phyloP scores from a whole-genome alignment of 2,113 vertebrate species.

The Cyprinodon variegatus region DNA sequence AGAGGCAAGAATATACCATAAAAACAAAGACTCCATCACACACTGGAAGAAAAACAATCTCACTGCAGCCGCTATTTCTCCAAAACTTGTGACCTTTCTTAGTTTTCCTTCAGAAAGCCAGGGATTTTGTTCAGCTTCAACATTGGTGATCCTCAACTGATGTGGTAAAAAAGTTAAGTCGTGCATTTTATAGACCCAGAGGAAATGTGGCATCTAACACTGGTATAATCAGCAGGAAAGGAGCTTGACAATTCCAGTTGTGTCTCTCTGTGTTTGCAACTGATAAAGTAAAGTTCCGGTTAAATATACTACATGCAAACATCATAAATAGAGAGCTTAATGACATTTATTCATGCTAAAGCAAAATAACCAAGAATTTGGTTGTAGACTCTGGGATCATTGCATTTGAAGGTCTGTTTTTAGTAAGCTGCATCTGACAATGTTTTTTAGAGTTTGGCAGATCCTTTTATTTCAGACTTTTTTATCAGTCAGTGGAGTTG shows the following conservation, averaged over 20 bases:
- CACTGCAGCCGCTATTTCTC: slow-evolving; percentile 32
- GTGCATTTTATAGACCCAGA: slow-evolving; percentile 36
- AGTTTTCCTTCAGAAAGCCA: slow-evolving; percentile 13
- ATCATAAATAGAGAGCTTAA: background rate
- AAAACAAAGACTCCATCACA: slow-evolving; percentile 64
- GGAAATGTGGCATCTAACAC: slow-evolving; percentile 48
- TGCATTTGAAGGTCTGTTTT: background rate
- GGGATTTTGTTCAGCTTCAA: slow-evolving; percentile 33
- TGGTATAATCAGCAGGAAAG: slow-evolving; percentile 71
- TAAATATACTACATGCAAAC: background rate
- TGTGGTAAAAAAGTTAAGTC: slow-evolving; percentile 40
- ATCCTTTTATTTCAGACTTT: background rate
- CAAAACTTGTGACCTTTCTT: slow-evolving; percentile 47
- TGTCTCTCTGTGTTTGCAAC: slow-evolving; percentile 36
- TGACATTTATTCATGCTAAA: background rate
- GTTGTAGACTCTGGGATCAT: background rate
- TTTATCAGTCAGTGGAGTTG: background rate
- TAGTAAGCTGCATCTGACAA: background rate
- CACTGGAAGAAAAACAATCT: slow-evolving; percentile 26
- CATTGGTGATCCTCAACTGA: slow-evolving; percentile 47
- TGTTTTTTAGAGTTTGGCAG: background rate
- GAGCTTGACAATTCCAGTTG: slow-evolving; percentile 24
- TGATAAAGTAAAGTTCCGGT: slow-evolving; percentile 54
- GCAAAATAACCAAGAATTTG: background rate
- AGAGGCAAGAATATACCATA: slow-evolving; percentile 50